Evolutionary conservation across 2,797 vertebrate species (phyloP), one percentile per base, ranked within the genome.

Genomic region (Cephalopachus bancanus): DNA sequence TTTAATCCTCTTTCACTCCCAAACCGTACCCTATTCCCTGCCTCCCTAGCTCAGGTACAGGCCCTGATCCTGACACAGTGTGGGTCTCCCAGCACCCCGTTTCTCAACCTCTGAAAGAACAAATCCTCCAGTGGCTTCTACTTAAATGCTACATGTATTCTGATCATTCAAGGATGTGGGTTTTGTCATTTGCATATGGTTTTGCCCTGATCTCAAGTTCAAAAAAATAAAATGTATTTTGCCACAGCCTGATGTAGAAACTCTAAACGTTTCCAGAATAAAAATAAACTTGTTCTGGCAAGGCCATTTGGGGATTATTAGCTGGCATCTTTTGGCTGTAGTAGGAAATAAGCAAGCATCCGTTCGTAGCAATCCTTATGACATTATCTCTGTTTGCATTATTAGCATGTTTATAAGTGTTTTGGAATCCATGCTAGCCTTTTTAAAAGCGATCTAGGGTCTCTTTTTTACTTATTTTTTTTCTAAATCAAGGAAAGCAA

Each of bases 331-430:
- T 97, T 94, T 86, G 83, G 24, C 59, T 72, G 3, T 87, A 71
- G 24, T 98, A 65, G 95, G 92, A 96, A 98, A 98, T 91, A 89
- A 98, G 80, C 28, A 79, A 95, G 71, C 19, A 94, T 89, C 71
- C 78, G 75, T 97, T 96, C 6, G 0, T 76, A 91, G 94, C 92
- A 53, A 79, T 65, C 93, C 44, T 88, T 55, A 90, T 19, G 96
- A 84, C 55, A 87, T 97, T 91, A 65, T 83, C 44, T 97, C 86
- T 98, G 65, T 94, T 97, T 98, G 71, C 51, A 76, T 95, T 97
- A 96, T 88, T 97, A 49, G 60, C 85, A 15, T 95, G 91, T 83
- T 88, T 97, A 0, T 94, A 97, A 97, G 16, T 93, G 74, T 97
- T 98, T 95, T 76, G 92, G 96, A 92, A 98, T 97, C 76, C 44